A percentile compares a stretch with the other conserved stretches of the same genome.
Evolutionary conservation across 2,888 invertebrate species (phyloP).

Genomic region (Nephrotoma guestfalica): DNA sequence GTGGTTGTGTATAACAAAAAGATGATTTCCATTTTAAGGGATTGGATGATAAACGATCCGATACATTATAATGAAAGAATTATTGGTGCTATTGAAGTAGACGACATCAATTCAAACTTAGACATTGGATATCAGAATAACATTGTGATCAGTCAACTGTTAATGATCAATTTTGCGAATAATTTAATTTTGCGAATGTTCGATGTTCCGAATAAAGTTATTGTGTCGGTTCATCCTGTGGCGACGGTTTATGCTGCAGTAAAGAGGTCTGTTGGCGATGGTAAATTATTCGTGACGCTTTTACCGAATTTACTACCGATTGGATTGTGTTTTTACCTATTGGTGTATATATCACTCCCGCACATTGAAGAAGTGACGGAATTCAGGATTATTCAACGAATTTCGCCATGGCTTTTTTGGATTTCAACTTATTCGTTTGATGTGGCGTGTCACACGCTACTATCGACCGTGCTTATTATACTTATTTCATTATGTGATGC

Average conservation of each 20-base stretch:
- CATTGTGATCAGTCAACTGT: not conserved
- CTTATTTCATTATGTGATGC: constrained; percentile 1
- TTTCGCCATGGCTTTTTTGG: constrained; percentile 48
- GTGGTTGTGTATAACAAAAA: not conserved
- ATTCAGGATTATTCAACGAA: constrained; percentile 51
- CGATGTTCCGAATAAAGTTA: not conserved
- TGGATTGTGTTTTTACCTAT: constrained; percentile 27
- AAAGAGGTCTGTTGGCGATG: not conserved
- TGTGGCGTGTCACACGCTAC: constrained; percentile 21
- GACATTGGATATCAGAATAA: not conserved
- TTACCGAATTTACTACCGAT: not conserved
- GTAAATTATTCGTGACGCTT: not conserved
- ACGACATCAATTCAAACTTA: constrained; percentile 2
- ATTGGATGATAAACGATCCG: constrained; percentile 16
- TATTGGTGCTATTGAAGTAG: constrained; percentile 23
- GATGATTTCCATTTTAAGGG: not conserved
- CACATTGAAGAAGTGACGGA: constrained; percentile 44
- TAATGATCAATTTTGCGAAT: not conserved
- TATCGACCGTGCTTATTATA: constrained; percentile 23
- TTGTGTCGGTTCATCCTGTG: not conserved
- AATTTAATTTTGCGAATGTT: not conserved
- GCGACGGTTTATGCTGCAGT: not conserved
- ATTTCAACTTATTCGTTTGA: constrained; percentile 42
- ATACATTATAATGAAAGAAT: constrained; percentile 25
- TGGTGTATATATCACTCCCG: constrained; percentile 43